These are phyloP conservation scores for Hipparchia semele DNA, from an alignment of 2,888 invertebrate genomes.

Conservation along the genomic window DNA sequence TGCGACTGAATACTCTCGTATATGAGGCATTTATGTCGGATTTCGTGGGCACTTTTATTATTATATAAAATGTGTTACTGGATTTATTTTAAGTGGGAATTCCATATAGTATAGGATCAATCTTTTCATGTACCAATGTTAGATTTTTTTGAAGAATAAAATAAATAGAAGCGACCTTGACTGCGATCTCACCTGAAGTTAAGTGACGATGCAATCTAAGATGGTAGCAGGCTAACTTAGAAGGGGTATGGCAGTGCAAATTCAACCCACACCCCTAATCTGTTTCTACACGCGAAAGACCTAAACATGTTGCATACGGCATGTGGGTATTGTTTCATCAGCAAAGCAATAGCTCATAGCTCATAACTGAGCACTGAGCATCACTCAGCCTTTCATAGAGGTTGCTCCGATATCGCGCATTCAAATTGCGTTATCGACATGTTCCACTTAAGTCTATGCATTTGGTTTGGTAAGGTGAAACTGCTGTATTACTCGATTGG, in stretches of 20 bases:
- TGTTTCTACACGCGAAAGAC: too few species aligned
- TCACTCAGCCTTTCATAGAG: conserved; percentile 16
- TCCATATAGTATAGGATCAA: too few species aligned
- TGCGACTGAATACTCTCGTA: conserved; percentile 22
- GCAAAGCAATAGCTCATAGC: conserved; percentile 17
- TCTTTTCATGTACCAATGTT: too few species aligned
- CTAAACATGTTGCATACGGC: conserved; percentile 1
- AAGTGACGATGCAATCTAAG: too few species aligned
- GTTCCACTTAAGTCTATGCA: neutral
- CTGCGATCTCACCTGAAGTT: too few species aligned
- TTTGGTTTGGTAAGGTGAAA: too few species aligned
- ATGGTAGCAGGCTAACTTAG: too few species aligned
- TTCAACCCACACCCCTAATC: too few species aligned
- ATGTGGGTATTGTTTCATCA: conserved; percentile 18
- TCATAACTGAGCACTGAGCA: neutral
- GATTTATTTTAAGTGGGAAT: neutral
- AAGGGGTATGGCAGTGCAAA: too few species aligned
- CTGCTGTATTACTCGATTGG: too few species aligned
- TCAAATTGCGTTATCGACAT: neutral
- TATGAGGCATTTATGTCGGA: conserved; percentile 14
- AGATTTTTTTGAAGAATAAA: too few species aligned
- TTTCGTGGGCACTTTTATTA: neutral
- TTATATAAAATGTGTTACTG: neutral
- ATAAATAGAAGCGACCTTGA: too few species aligned
- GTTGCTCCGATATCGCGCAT: conserved; percentile 9